Evolutionary conservation across 1,140 invertebrate species (phyloP).

Genomic region (Odontomachus brunneus): DNA sequence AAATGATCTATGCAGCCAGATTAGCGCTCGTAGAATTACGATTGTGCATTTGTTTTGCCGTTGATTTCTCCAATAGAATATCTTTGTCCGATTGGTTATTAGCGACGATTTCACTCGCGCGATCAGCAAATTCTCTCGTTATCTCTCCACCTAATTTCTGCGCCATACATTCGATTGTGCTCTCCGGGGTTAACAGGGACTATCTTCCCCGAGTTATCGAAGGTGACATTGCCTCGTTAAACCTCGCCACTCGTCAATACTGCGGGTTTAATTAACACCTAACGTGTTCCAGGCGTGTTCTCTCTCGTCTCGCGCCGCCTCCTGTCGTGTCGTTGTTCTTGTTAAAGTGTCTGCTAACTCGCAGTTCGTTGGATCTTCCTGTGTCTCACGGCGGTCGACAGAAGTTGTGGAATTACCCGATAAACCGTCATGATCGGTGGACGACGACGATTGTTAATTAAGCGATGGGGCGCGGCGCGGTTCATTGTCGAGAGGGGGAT

Average conservation of each 20-base stretch:
- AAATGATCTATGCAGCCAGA: background rate
- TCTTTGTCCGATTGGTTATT: background rate
- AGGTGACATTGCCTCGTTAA: slow-evolving; percentile 19
- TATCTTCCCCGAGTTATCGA: background rate
- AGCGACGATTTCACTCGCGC: no score
- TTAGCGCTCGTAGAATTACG: background rate
- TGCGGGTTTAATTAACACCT: slow-evolving; percentile 15
- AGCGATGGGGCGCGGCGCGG: background rate
- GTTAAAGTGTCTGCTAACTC: slow-evolving; percentile 25
- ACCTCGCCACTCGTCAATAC: slow-evolving; percentile 7
- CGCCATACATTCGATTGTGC: background rate
- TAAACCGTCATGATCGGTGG: background rate
- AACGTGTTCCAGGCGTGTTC: slow-evolving; percentile 3
- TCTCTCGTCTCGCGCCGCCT: background rate
- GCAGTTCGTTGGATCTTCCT: slow-evolving; percentile 29
- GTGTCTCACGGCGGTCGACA: background rate
- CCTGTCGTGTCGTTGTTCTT: background rate
- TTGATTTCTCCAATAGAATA: background rate
- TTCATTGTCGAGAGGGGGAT: slow-evolving; percentile 1
- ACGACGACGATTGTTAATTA: slow-evolving; percentile 21
- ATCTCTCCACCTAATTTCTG: background rate
- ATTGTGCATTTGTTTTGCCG: background rate
- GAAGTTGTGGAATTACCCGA: background rate
- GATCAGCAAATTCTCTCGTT: background rate
- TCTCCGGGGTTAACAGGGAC: background rate